These are phyloP conservation scores for Drosophila paulistorum DNA, from an alignment of 1,140 invertebrate species.

Conservation along the genomic window DNA sequence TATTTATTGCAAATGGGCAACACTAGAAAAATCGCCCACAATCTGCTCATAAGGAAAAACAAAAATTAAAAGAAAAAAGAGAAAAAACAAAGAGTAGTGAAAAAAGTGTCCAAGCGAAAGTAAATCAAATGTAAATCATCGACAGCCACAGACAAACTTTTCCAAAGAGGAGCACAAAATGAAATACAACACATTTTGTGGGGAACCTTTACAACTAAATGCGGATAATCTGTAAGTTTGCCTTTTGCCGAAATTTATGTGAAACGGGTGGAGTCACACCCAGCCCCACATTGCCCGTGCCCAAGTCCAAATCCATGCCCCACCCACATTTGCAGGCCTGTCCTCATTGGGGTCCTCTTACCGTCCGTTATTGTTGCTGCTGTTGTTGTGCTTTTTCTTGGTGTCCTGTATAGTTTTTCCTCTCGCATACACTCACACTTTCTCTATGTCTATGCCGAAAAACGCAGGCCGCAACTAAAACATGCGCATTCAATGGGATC, in stretches of 20 bases:
- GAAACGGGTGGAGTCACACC: constrained; percentile 66
- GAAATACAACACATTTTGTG: constrained; percentile 77
- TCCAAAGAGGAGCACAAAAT: constrained; percentile 66
- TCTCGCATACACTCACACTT: background rate
- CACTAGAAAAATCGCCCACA: constrained; percentile 1
- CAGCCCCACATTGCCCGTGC: background rate
- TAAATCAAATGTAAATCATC: constrained; percentile 80
- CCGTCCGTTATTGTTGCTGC: constrained; percentile 30
- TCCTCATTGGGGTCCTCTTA: constrained; percentile 27
- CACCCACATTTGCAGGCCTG: no score
- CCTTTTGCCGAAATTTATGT: constrained; percentile 75
- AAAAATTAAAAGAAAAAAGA: constrained; percentile 1
- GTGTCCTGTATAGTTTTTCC: constrained; percentile 66
- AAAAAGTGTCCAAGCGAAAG: constrained; percentile 47
- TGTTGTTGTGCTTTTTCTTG: constrained; percentile 77
- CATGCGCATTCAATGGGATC: constrained; percentile 77
- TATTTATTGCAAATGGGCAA: constrained; percentile 74
- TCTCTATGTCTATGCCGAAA: constrained; percentile 38
- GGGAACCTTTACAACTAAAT: constrained; percentile 81
- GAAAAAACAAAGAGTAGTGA: background rate
- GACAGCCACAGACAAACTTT: constrained; percentile 71
- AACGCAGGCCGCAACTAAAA: constrained; percentile 72
- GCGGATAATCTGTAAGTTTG: constrained; percentile 82
- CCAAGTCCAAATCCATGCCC: constrained; percentile 19
- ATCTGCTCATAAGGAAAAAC: background rate